Evolutionary conservation across 2,797 vertebrate genomes (phyloP), one percentile per base, ranked within the genome.

Genomic region (Lycodopsis pacificus): DNA sequence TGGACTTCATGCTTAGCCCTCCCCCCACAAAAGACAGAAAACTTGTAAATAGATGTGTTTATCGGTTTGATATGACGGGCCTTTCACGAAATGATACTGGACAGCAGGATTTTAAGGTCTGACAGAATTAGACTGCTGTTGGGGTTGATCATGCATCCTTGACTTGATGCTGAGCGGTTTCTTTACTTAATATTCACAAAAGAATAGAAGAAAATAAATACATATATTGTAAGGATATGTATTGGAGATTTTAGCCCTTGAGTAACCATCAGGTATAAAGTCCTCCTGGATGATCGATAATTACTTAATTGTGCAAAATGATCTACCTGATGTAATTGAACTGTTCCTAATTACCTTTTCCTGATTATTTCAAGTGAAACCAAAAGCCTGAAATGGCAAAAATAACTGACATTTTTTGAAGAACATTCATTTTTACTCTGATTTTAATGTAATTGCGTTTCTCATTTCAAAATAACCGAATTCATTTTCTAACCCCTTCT

Each of bases 1-100:
- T 78, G 38, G 73, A 77, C 65, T 74, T 69, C 32, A 73, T 63
- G 10, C 44, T 57, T 25, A 61, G 42, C 36, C 58, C 17, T 25
- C 25, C 19, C 9, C 10, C 3, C 2, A 20, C 30, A 22, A 61
- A 72, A 61, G 36, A 0, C 5, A 64, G 32, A 73, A 78, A 83
- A 82, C 57, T 54, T 85, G 65, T 51, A 82, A 67, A 71, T 75
- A 56, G 14, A 58, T 61, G 36, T 64, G 49, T 74, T 72, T 25
- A 2, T 79, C 58, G 46, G 59, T 77, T 78, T 85, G 61, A 51
- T 73, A 69, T 54, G 48, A 65, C 68, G 62, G 64, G 36, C 5
- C 22, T 62, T 65, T 61, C 48, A 65, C 42, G 42, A 20, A 70
- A 65, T 53, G 44, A 71, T 49, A 20, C 27, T 53, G 71, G 75